Conservation (phyloP, 2,113 vertebrate species). For the Mustelus asterias region DNA sequence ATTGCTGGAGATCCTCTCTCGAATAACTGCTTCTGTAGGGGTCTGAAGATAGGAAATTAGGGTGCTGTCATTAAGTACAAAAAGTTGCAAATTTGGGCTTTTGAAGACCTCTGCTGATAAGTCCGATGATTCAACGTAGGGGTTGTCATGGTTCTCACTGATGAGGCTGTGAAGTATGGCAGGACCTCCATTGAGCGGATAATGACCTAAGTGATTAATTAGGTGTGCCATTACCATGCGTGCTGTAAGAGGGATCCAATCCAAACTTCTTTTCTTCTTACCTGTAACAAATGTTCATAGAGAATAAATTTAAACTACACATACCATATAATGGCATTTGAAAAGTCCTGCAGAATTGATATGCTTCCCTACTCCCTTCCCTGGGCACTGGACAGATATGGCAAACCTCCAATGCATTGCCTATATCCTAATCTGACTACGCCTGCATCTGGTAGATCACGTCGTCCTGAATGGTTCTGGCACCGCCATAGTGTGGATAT, state of each 20-base stretch:
- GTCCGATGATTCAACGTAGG: slow-evolving; percentile 75
- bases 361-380: background rate
- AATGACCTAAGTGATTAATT: slow-evolving; percentile 91
- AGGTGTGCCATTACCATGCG: slow-evolving; percentile 95
- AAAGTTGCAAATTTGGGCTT: slow-evolving; percentile 91
- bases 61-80: slow-evolving; percentile 91
- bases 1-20: slow-evolving; percentile 44
- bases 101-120: slow-evolving; percentile 90
- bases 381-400: background rate
- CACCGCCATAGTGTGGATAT: background rate
- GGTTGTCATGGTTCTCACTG: slow-evolving; percentile 89
- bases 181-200: slow-evolving; percentile 80
- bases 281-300: slow-evolving; percentile 54
- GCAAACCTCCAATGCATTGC: background rate
- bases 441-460: background rate
- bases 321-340: background rate
- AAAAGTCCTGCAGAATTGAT: background rate
- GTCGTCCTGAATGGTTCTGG: background rate
- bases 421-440: background rate
- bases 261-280: slow-evolving; percentile 78
- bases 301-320: background rate
- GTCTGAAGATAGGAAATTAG: slow-evolving; percentile 92
- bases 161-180: slow-evolving; percentile 89
- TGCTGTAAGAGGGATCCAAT: slow-evolving; percentile 84
- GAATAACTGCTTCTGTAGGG: slow-evolving; percentile 47